Conservation (phyloP, 2,797 vertebrate species). For the Poecilia velifera region DNA sequence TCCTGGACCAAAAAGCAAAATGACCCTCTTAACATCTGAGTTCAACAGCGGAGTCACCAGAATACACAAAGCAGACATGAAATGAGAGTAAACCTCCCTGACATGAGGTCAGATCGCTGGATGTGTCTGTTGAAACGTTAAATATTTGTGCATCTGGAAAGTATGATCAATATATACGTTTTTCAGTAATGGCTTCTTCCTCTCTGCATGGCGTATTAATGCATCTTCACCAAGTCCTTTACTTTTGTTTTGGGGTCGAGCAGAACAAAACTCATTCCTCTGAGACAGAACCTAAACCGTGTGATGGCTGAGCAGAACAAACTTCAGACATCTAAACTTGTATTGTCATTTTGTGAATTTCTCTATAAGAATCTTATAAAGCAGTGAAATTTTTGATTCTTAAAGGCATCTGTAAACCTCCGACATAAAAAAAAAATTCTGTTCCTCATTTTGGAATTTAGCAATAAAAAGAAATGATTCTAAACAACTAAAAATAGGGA, state of each 20-base stretch:
- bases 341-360: neutral
- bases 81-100: neutral
- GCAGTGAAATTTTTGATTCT: neutral
- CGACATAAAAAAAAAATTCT: neutral
- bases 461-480: neutral
- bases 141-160: neutral
- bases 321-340: neutral
- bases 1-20: neutral
- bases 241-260: neutral
- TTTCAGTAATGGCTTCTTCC: neutral
- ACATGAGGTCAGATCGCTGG: neutral
- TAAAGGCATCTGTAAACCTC: neutral
- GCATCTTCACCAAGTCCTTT: neutral
- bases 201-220: neutral
- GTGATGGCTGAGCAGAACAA: neutral
- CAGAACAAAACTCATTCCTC: neutral
- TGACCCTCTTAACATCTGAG: neutral
- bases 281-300: neutral
- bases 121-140: neutral
- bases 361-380: neutral
- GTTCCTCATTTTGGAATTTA: neutral
- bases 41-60: neutral
- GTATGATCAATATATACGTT: accelerated
- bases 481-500: neutral
- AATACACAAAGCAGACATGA: neutral